These are phyloP conservation scores for Melanotaenia trifasciata DNA, from an alignment of 2,797 vertebrate genomes.

Conservation along the genomic window DNA sequence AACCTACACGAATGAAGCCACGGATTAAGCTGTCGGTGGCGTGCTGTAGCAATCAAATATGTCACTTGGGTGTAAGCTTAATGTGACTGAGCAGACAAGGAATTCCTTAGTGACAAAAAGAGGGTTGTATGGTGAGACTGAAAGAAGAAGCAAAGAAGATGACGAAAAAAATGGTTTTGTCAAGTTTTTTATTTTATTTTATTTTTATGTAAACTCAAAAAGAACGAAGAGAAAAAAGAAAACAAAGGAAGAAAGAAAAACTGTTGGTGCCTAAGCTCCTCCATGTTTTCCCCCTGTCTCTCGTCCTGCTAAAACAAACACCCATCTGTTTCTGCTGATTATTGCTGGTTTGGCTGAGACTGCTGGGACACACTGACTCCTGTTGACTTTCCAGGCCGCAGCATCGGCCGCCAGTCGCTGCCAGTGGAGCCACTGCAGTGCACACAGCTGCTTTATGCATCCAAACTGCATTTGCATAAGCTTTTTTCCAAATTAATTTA, in stretches of 20 bases:
- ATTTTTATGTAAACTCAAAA: background rate
- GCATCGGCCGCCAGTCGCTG: slow-evolving; percentile 34
- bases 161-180: slow-evolving; percentile 35
- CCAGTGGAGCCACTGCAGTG: slow-evolving; percentile 34
- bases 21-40: slow-evolving; percentile 37
- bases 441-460: slow-evolving; percentile 35
- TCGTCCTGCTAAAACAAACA: slow-evolving; percentile 67
- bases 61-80: slow-evolving; percentile 35
- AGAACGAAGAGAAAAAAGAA: slow-evolving; percentile 22
- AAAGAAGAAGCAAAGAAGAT: background rate
- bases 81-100: slow-evolving; percentile 22
- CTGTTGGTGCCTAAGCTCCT: slow-evolving; percentile 47
- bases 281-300: slow-evolving; percentile 60
- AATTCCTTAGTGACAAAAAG: slow-evolving; percentile 4
- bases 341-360: slow-evolving; percentile 66
- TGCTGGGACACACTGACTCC: slow-evolving; percentile 58
- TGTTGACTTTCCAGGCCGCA: slow-evolving; percentile 58
- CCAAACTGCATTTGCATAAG: slow-evolving; percentile 59
- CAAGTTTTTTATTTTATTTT: background rate
- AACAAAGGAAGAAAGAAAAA: slow-evolving; percentile 8
- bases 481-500: slow-evolving; percentile 59
- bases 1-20: slow-evolving; percentile 14
- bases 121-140: slow-evolving; percentile 26
- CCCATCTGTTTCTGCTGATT: slow-evolving; percentile 77
- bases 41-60: slow-evolving; percentile 24